phyloP scores from a whole-genome alignment of 2,888 invertebrate species.

The Yponomeuta plumbellus region DNA sequence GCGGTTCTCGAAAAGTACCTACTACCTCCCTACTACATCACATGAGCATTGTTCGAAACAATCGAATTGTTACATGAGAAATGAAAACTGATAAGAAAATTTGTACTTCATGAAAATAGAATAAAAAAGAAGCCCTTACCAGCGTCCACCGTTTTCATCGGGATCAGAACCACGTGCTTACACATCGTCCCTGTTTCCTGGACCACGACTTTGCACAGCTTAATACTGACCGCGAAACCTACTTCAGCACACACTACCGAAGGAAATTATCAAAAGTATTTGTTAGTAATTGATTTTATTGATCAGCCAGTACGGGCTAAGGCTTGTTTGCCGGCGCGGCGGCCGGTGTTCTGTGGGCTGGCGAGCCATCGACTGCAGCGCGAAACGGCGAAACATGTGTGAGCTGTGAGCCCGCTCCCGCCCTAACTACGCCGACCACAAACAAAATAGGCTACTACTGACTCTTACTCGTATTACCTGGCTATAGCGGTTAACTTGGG shows the following conservation, averaged over 20 bases:
- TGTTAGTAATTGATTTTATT: background rate
- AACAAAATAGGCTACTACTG: background rate
- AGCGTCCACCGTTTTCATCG: conserved; percentile 46
- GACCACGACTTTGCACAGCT: background rate
- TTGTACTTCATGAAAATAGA: background rate
- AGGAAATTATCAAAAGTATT: background rate
- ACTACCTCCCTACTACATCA: too few species aligned
- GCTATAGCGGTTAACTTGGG: background rate
- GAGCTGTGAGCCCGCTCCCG: background rate
- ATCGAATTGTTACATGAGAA: background rate
- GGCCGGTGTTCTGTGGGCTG: background rate
- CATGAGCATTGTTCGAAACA: background rate
- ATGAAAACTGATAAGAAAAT: conserved; percentile 5
- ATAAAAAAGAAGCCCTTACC: conserved; percentile 37
- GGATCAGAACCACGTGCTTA: conserved; percentile 53
- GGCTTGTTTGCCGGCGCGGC: background rate
- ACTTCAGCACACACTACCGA: background rate
- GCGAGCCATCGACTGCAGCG: background rate
- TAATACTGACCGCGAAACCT: background rate
- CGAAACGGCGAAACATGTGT: background rate
- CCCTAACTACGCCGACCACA: conserved; percentile 5
- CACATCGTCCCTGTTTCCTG: conserved; percentile 39
- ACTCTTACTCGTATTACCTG: background rate
- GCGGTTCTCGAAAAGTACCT: too few species aligned
- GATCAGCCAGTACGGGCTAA: background rate